Evolutionary conservation across 1,140 invertebrate genomes (phyloP), one percentile per base, ranked within the genome.

Genomic region (Formica exsecta): DNA sequence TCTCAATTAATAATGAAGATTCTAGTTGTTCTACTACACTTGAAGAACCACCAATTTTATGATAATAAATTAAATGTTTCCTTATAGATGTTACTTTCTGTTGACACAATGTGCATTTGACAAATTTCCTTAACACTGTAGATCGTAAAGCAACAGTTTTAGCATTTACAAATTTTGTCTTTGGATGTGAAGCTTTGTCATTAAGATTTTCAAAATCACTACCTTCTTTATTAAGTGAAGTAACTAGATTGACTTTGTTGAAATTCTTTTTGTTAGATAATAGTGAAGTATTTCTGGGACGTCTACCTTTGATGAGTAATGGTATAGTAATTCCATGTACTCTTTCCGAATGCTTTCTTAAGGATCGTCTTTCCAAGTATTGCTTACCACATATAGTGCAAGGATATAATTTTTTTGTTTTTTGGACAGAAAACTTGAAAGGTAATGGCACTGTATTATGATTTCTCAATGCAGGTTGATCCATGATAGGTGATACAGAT

Each of bases 61-160:
- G 94, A 79, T 95, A 95, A 25, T 91, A 89, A 9, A 89, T 86
- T 41, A 95, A 90, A 59, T 95, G 94, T n/a, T 91, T 90, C 11
- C 54, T 73, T 16, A 95, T 89, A 65, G 93, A 88, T 29, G 86
- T 92, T 62, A 91, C 91, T 6, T 61, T n/a, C 11, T 87, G 80
- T 48, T 93, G 91, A 62, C 94, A 95, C 1, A 95, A 87, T 22
- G 90, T 51, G 87, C 94, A 95, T 25, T 85, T 90, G 13, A 57
- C 36, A 59, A 57, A 66, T 5, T 44, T 36, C 44, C 0, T 36
- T 8, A 1, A 36, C 9, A 2, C 9, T 64, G 19, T 4, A 77
- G 59, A 16, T n/a, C 5, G 29, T 44, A 16, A 3, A 75, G 22
- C 1, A 25, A 19, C 6, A 76, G 6, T 32, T 77, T 41, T 22